These are phyloP conservation scores for Reticulitermes lucifugus DNA, from an alignment of 2,888 invertebrate species.

Conservation along the genomic window DNA sequence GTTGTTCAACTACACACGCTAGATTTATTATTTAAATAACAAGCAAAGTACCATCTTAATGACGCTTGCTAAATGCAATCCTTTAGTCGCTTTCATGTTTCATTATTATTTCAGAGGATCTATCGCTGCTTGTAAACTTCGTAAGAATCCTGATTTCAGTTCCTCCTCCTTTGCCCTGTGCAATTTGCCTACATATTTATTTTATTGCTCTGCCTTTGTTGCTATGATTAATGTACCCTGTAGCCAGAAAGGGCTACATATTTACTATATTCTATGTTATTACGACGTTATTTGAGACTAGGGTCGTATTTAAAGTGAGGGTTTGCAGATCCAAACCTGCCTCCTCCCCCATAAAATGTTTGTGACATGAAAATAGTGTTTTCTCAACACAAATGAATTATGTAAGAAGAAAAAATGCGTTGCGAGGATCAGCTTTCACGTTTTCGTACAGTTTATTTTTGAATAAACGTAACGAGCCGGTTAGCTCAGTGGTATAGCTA, in stretches of 20 bases:
- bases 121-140: conserved; percentile 13
- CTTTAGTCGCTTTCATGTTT: conserved; percentile 5
- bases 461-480: no score
- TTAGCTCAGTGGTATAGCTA: no score
- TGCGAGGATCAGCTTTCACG: no score
- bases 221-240: conserved; percentile 5
- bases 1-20: not conserved
- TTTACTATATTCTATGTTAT: not conserved
- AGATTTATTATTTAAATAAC: conserved; percentile 1
- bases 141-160: not conserved
- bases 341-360: no score
- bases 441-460: no score
- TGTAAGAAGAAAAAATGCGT: no score
- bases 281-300: not conserved
- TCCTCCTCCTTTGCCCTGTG: not conserved
- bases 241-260: not conserved
- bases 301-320: no score
- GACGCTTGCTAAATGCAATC: conserved; percentile 7
- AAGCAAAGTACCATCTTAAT: conserved; percentile 17
- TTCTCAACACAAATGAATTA: no score
- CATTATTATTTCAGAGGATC: not conserved
- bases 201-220: not conserved
- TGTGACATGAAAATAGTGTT: no score
- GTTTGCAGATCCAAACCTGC: no score
- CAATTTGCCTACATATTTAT: conserved; percentile 3